Conservation (phyloP, 2,888 invertebrate genomes). For the Heliconius erato region DNA sequence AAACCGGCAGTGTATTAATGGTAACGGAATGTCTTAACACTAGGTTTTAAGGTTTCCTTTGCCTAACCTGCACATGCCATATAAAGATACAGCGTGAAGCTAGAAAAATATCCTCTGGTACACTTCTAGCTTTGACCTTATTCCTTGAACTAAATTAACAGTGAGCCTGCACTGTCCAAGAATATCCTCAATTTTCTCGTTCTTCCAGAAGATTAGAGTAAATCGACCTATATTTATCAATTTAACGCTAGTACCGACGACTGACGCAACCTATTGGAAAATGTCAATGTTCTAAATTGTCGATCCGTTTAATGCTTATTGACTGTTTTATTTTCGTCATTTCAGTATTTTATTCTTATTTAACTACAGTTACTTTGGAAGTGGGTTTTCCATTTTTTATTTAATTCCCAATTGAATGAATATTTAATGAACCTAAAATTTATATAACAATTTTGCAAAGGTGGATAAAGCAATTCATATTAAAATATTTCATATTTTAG, state of each 20-base stretch:
- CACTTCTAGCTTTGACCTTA: neutral
- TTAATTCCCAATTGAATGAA: no score
- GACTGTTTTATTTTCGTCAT: conserved; percentile 14
- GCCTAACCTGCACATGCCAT: neutral
- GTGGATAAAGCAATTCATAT: no score
- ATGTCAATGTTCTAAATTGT: conserved; percentile 18
- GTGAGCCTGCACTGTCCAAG: neutral
- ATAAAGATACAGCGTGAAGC: no score
- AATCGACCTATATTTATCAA: conserved; percentile 10
- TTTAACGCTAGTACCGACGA: conserved; percentile 22
- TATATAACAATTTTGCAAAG: no score
- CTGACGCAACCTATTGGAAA: conserved; percentile 15
- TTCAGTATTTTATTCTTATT: neutral
- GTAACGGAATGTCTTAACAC: neutral
- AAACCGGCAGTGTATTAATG: no score
- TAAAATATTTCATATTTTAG: no score
- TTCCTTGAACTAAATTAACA: neutral
- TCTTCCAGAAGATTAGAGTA: conserved; percentile 13
- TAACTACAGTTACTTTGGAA: neutral
- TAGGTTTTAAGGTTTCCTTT: neutral
- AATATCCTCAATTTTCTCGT: conserved; percentile 6
- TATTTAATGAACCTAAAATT: no score
- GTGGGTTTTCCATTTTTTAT: no score
- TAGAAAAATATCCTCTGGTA: neutral
- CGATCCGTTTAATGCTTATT: conserved; percentile 14